Conservation (phyloP, 2,113 vertebrate genomes). For the Triplophysa tibetana region DNA sequence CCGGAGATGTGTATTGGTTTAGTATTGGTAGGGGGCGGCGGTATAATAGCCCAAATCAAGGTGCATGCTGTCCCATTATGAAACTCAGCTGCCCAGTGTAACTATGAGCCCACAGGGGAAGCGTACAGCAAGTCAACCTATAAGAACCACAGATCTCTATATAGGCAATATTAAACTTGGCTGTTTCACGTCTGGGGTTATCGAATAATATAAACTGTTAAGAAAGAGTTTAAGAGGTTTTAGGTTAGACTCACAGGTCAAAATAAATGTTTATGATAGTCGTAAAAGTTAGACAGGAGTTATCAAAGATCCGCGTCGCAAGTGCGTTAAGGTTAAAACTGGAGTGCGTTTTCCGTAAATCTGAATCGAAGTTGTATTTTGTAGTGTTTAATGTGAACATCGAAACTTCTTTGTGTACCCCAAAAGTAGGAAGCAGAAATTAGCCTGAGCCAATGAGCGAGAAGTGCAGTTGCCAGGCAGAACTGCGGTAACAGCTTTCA, state of each 20-base stretch:
- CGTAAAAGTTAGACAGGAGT: neutral
- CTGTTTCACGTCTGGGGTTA: too few species aligned
- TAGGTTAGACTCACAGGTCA: too few species aligned
- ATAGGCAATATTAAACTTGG: too few species aligned
- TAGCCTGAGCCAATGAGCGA: conserved; percentile 80
- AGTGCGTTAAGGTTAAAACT: neutral
- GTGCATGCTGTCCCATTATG: conserved; percentile 23
- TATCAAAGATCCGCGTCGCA: neutral
- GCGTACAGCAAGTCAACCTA: too few species aligned
- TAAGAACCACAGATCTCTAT: neutral
- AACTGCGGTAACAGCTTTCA: conserved; percentile 71
- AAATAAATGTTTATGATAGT: neutral
- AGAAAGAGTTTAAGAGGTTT: too few species aligned
- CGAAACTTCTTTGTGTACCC: conserved; percentile 22
- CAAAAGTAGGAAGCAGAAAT: conserved; percentile 76
- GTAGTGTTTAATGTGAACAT: neutral
- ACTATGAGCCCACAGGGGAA: neutral
- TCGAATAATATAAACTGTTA: too few species aligned
- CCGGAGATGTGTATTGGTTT: conserved; percentile 39
- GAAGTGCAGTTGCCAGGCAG: conserved; percentile 90
- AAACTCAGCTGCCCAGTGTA: neutral
- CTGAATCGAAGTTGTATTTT: neutral
- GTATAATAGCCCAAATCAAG: conserved; percentile 47
- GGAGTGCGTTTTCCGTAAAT: neutral
- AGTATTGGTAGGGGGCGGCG: conserved; percentile 46